Percentiles rank a stretch among this genome's conserved stretches.
phyloP scores from a whole-genome alignment of 2,888 invertebrate species.

The Nymphalis polychloros region DNA sequence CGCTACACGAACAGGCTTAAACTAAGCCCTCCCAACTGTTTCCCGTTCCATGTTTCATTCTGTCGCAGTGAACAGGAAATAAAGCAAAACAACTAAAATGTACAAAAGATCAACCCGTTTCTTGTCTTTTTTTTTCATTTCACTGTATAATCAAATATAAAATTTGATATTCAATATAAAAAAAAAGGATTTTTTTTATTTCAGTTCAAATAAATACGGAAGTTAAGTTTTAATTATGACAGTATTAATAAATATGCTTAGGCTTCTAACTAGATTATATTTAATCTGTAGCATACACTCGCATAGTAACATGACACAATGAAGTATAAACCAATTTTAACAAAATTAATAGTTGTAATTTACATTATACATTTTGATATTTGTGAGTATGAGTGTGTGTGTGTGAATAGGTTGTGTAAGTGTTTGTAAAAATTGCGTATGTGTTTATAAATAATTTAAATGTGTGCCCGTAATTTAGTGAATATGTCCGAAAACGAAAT shows the following conservation, averaged over 20 bases:
- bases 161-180: too few relatives aligned
- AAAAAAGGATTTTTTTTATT: too few relatives aligned
- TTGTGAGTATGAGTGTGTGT: background rate
- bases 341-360: too few relatives aligned
- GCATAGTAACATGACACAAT: too few relatives aligned
- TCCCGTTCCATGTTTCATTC: conserved; percentile 39
- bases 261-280: too few relatives aligned
- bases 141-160: too few relatives aligned
- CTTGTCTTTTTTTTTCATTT: background rate
- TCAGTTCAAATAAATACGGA: too few relatives aligned
- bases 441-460: background rate
- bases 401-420: background rate
- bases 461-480: conserved; percentile 38
- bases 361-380: too few relatives aligned
- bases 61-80: conserved; percentile 34
- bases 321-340: too few relatives aligned
- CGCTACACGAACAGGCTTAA: conserved; percentile 42
- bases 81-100: conserved; percentile 29
- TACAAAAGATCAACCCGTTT: background rate
- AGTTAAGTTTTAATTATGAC: too few relatives aligned
- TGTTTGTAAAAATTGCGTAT: background rate
- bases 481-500: conserved; percentile 43
- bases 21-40: conserved; percentile 44
- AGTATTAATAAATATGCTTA: too few relatives aligned
- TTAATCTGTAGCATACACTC: too few relatives aligned